Percentiles rank a stretch among this genome's conserved stretches.
Conservation (phyloP, 1,140 invertebrate genomes). For the Neotoxoptera formosana region DNA sequence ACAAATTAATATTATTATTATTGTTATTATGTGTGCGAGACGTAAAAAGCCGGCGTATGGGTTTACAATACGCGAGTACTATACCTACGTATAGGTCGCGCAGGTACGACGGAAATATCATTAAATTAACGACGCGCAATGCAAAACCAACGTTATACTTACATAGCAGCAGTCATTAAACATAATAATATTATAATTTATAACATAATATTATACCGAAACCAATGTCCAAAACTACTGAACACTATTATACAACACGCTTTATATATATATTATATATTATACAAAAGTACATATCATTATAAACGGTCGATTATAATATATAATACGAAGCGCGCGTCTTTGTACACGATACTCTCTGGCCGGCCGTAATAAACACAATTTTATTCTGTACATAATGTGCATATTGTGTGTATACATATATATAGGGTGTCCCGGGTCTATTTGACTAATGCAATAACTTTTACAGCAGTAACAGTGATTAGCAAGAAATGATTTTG, state of each 20-base stretch:
- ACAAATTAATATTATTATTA: background rate
- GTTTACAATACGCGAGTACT: too few species aligned
- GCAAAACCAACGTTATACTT: background rate
- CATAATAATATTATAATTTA: conserved; percentile 8
- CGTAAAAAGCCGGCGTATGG: background rate
- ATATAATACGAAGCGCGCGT: background rate
- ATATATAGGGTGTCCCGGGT: too few species aligned
- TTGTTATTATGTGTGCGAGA: too few species aligned
- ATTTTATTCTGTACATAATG: background rate
- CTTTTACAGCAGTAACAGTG: too few species aligned
- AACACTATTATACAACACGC: background rate
- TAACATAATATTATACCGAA: background rate
- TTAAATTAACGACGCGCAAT: background rate
- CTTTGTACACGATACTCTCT: background rate
- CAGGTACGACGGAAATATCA: background rate
- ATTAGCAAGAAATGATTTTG: too few species aligned
- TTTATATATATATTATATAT: background rate
- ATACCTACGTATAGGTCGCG: background rate
- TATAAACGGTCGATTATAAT: background rate
- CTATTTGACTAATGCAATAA: too few species aligned
- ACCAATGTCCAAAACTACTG: conserved; percentile 15
- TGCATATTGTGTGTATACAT: background rate
- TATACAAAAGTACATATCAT: conserved; percentile 17
- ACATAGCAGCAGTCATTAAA: too few species aligned
- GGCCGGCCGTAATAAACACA: background rate